A percentile compares a stretch with the other conserved stretches of the same genome.
Conservation (phyloP, 2,113 vertebrate genomes). For the Pseudopipra pipra region DNA sequence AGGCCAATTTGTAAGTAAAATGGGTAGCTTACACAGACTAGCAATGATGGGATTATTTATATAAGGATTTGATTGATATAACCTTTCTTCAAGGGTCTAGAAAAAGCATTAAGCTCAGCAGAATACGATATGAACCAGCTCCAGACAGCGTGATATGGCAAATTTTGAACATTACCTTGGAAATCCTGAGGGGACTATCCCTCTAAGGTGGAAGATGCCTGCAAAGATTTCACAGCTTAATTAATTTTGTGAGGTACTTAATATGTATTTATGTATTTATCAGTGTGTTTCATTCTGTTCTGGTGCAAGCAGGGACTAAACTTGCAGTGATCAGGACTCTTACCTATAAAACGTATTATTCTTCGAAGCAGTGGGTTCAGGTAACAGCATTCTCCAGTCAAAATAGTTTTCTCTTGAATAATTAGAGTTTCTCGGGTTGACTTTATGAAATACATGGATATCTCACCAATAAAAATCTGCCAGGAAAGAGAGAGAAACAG, state of each 20-base stretch:
- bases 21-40: neutral
- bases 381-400: conserved; percentile 98
- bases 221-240: conserved; percentile 35
- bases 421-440: conserved; percentile 91
- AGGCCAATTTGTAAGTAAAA: conserved; percentile 34
- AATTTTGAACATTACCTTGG: conserved; percentile 16
- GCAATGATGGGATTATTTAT: conserved; percentile 17
- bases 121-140: neutral
- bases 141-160: neutral
- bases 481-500: neutral
- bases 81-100: conserved; percentile 1
- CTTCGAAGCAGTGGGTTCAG: conserved; percentile 94
- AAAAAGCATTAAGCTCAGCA: conserved; percentile 35
- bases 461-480: conserved; percentile 96
- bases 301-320: neutral
- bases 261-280: neutral
- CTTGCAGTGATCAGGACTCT: conserved; percentile 21
- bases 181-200: neutral
- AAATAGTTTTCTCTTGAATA: conserved; percentile 94
- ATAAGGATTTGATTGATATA: neutral
- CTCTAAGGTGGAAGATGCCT: conserved; percentile 34
- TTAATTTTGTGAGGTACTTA: neutral
- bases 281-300: neutral
- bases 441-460: conserved; percentile 97
- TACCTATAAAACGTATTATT: conserved; percentile 94